phyloP scores from a whole-genome alignment of 2,888 invertebrate genomes.

The Caenorhabditis virilis region DNA sequence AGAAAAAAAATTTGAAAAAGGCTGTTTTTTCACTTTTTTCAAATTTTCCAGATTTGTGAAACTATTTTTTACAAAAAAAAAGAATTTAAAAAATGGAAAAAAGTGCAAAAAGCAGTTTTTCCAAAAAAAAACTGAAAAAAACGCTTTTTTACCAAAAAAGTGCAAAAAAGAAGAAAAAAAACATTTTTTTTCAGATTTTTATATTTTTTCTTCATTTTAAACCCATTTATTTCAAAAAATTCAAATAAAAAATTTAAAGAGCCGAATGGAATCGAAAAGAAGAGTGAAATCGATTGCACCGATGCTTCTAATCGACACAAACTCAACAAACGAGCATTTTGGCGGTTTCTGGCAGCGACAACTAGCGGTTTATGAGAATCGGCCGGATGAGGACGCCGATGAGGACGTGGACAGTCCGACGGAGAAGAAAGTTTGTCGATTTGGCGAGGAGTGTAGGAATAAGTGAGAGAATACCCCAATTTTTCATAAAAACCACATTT shows the following conservation, averaged over 20 bases:
- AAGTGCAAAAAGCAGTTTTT: no score
- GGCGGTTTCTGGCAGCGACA: constrained; percentile 39
- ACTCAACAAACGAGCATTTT: constrained; percentile 19
- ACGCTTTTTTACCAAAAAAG: no score
- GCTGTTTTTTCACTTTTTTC: no score
- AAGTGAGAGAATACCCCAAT: constrained; percentile 7
- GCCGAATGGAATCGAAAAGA: constrained; percentile 39
- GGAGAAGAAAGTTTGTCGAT: constrained; percentile 27
- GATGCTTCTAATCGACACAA: constrained; percentile 43
- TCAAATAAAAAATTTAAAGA: constrained; percentile 5
- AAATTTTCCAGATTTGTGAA: no score
- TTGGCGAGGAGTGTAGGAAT: constrained; percentile 19
- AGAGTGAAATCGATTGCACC: constrained; percentile 32
- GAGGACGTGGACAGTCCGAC: constrained; percentile 7
- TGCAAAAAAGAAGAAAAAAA: no score
- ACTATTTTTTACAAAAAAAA: no score
- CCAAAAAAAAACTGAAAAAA: no score
- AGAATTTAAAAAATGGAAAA: no score
- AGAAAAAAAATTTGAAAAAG: no score
- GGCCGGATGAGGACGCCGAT: background rate
- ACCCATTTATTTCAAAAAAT: background rate
- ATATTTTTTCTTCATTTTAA: no score
- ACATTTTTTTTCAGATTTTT: no score
- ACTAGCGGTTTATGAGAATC: constrained; percentile 18
- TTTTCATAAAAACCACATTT: no score